These are phyloP conservation scores for Lasioglossum vierecki DNA, from an alignment of 2,888 invertebrate species.

Conservation along the genomic window DNA sequence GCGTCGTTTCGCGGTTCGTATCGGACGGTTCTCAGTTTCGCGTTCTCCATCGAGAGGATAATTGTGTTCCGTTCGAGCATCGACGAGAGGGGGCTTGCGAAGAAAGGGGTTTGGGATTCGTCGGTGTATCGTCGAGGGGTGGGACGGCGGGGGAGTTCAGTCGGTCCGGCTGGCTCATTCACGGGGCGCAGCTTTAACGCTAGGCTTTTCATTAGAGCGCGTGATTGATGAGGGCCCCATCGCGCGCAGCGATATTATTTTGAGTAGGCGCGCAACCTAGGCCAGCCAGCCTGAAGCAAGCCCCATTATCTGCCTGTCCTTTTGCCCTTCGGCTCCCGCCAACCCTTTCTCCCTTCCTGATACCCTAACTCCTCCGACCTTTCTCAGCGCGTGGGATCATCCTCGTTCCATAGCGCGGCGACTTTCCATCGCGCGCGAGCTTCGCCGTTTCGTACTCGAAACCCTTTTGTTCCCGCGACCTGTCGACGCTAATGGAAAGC, in stretches of 20 bases:
- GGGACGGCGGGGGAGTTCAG: not conserved
- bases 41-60: not conserved
- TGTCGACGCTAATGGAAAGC: constrained; percentile 80
- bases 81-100: not conserved
- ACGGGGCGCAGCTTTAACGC: constrained; percentile 41
- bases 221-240: constrained; percentile 73
- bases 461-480: constrained; percentile 75
- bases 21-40: not conserved
- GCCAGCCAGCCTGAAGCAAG: constrained; percentile 27
- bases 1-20: not conserved
- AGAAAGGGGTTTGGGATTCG: not conserved
- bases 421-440: constrained; percentile 33
- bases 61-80: constrained; percentile 12
- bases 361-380: constrained; percentile 15
- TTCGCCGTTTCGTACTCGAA: constrained; percentile 66
- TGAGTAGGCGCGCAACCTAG: constrained; percentile 67
- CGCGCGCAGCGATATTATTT: constrained; percentile 72
- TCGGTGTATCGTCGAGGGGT: constrained; percentile 29
- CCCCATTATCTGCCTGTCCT: constrained; percentile 70
- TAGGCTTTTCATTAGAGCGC: constrained; percentile 71
- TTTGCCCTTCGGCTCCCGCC: constrained; percentile 45
- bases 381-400: constrained; percentile 38
- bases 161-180: constrained; percentile 35
- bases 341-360: constrained; percentile 10
- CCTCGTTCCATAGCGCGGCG: constrained; percentile 35